Percentiles rank a stretch among this genome's conserved stretches.
phyloP scores from a whole-genome alignment of 2,113 vertebrate genomes.

The Paraplagusia blochii region DNA sequence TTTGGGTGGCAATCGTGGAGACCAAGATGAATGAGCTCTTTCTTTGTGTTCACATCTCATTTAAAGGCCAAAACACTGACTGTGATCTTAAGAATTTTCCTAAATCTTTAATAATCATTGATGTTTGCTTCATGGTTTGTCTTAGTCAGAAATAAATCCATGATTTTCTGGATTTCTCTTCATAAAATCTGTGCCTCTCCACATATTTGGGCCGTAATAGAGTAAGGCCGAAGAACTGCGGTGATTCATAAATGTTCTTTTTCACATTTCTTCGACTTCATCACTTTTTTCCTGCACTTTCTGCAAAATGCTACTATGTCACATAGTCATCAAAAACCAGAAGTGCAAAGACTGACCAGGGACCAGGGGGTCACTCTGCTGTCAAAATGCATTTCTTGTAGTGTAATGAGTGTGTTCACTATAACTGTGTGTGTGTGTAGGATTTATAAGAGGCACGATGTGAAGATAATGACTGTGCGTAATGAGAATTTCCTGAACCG shows the following conservation, averaged over 20 bases:
- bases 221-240: too few relatives aligned
- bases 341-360: conserved; percentile 41
- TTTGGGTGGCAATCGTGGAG: too few relatives aligned
- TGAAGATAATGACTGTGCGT: too few relatives aligned
- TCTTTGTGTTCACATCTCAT: conserved; percentile 6
- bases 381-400: conserved; percentile 25
- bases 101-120: conserved; percentile 18
- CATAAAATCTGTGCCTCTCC: conserved; percentile 1
- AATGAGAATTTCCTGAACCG: too few relatives aligned
- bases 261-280: conserved; percentile 25
- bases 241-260: too few relatives aligned
- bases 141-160: conserved; percentile 21
- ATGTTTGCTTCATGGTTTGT: conserved; percentile 14
- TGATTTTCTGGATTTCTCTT: conserved; percentile 17
- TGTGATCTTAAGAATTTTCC: conserved; percentile 24
- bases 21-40: too few relatives aligned
- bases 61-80: conserved; percentile 4
- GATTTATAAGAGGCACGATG: too few relatives aligned
- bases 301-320: conserved; percentile 39
- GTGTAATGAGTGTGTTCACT: not conserved
- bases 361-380: conserved; percentile 45
- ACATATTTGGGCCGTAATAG: too few relatives aligned
- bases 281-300: conserved; percentile 35
- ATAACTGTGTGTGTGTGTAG: too few relatives aligned
- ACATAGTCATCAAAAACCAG: conserved; percentile 47